Conservation (phyloP, 2,888 invertebrate species). For the Syrphus vitripennis region DNA sequence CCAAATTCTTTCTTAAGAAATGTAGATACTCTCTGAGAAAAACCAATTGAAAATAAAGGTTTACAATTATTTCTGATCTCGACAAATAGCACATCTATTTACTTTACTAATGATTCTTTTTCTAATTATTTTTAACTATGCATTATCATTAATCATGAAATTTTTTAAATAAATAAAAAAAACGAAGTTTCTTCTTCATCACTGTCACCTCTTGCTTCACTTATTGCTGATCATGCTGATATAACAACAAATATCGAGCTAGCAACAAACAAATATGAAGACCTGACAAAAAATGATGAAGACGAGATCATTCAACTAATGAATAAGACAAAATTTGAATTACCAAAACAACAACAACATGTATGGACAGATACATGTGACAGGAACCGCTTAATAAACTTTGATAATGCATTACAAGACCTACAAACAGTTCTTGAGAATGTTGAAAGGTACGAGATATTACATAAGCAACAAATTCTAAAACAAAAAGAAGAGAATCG, state of each 20-base stretch:
- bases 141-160: not conserved
- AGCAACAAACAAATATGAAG: slow-evolving; percentile 55
- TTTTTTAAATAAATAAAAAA: not conserved
- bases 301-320: slow-evolving; percentile 73
- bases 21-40: no score
- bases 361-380: slow-evolving; percentile 22
- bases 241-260: slow-evolving; percentile 23
- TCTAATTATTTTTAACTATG: not conserved
- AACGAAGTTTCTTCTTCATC: slow-evolving; percentile 6
- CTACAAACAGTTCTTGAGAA: slow-evolving; percentile 31
- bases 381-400: slow-evolving; percentile 54
- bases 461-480: slow-evolving; percentile 49
- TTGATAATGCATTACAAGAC: slow-evolving; percentile 72
- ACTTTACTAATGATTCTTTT: not conserved
- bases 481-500: slow-evolving; percentile 43
- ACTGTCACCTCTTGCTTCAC: slow-evolving; percentile 37
- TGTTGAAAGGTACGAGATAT: slow-evolving; percentile 16
- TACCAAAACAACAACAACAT: not conserved
- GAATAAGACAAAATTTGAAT: slow-evolving; percentile 53
- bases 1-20: no score
- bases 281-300: slow-evolving; percentile 67
- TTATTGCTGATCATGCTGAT: slow-evolving; percentile 18
- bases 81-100: not conserved
- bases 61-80: no score
- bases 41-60: no score